A percentile compares a stretch with the other conserved stretches of the same genome.
Evolutionary conservation across 2,797 vertebrate genomes (phyloP).

Genomic region (Picus viridis): DNA sequence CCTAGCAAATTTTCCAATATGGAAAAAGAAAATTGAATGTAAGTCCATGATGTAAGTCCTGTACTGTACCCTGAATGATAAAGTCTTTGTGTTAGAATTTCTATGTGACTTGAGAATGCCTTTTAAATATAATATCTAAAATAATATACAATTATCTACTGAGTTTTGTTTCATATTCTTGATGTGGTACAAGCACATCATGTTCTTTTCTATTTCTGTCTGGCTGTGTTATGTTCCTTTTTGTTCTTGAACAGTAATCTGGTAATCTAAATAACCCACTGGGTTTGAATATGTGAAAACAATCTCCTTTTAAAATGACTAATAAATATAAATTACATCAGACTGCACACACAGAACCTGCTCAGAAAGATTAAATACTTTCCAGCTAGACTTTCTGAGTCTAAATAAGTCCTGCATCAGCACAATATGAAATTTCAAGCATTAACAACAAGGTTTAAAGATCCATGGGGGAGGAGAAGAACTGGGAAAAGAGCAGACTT

Average conservation of each 20-base stretch:
- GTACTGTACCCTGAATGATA: background rate
- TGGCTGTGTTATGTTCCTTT: background rate
- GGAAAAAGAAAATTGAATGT: background rate
- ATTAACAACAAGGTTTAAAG: background rate
- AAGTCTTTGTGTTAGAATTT: background rate
- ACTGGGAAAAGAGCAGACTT: background rate
- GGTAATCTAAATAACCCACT: background rate
- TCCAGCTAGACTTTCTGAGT: background rate
- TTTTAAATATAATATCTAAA: background rate
- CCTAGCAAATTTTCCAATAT: background rate
- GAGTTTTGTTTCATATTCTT: background rate
- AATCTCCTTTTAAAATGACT: background rate
- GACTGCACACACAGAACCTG: background rate
- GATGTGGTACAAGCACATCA: background rate
- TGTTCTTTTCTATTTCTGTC: background rate
- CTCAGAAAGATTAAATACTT: background rate
- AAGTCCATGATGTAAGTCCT: background rate
- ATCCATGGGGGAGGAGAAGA: background rate
- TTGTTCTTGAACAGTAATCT: background rate
- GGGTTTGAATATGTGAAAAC: background rate
- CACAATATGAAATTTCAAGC: background rate
- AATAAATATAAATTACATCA: background rate
- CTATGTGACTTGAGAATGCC: background rate
- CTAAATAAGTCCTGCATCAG: background rate
- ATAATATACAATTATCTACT: background rate